Evolutionary conservation across 2,113 vertebrate genomes (phyloP).

Genomic region (Oceanodroma tethys): DNA sequence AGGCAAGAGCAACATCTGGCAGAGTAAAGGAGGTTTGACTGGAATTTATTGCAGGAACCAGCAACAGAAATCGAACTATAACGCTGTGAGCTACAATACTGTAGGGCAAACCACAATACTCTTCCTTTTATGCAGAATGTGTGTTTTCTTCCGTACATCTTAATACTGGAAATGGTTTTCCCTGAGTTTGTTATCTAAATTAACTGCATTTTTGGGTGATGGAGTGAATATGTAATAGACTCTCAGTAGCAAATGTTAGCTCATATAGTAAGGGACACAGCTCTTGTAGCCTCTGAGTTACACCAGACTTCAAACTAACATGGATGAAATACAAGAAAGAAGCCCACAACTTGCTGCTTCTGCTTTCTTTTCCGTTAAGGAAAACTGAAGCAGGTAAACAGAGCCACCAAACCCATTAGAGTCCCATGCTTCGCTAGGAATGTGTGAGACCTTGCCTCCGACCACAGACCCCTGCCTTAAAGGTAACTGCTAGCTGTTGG

Average conservation of each 20-base stretch:
- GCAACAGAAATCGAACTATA: neutral
- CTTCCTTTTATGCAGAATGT: neutral
- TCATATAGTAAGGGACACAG: neutral
- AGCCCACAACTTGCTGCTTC: neutral
- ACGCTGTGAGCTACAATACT: neutral
- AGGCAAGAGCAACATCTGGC: neutral
- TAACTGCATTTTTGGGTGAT: neutral
- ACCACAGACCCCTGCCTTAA: neutral
- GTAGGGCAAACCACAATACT: neutral
- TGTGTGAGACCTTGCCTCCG: rapidly evolving
- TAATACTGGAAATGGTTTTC: neutral
- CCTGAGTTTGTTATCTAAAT: neutral
- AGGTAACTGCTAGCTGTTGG: neutral
- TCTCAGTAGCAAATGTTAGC: neutral
- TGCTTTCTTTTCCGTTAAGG: neutral
- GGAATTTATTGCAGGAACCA: neutral
- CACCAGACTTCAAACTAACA: neutral
- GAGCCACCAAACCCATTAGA: neutral
- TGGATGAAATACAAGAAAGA: neutral
- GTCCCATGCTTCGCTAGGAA: neutral
- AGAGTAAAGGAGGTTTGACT: neutral
- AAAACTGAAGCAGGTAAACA: neutral
- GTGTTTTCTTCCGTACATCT: neutral
- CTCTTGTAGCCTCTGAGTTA: neutral
- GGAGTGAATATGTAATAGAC: neutral